Percentiles rank a stretch among this genome's conserved stretches.
Conservation (phyloP, 2,113 vertebrate species). For the Bos indicus region DNA sequence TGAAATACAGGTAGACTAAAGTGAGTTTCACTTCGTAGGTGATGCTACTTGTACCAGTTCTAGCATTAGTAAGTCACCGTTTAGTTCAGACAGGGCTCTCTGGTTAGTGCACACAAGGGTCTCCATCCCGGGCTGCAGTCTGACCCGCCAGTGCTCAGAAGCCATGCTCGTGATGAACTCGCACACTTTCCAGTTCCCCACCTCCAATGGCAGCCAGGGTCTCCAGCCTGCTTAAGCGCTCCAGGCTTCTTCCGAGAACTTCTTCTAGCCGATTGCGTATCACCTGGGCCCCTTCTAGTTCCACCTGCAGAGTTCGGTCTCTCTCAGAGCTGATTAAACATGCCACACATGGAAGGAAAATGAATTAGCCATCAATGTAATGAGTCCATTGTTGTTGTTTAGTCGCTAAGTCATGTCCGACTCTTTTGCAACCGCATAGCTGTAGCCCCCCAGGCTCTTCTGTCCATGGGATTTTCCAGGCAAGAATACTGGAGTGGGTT, state of each 20-base stretch:
- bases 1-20: slow-evolving; percentile 60
- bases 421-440: not conserved
- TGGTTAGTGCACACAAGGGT: slow-evolving; percentile 77
- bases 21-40: slow-evolving; percentile 50
- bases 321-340: slow-evolving; percentile 80
- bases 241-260: slow-evolving; percentile 86
- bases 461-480: not conserved
- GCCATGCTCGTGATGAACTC: slow-evolving; percentile 86
- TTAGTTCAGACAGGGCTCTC: slow-evolving; percentile 61
- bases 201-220: slow-evolving; percentile 87
- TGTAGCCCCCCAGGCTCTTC: not conserved
- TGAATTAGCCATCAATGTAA: slow-evolving; percentile 64
- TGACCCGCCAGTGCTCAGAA: slow-evolving; percentile 81
- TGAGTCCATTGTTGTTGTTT: not conserved
- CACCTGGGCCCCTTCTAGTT: slow-evolving; percentile 89
- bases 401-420: not conserved
- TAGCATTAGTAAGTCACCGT: slow-evolving; percentile 68
- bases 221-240: slow-evolving; percentile 83
- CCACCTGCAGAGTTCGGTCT: slow-evolving; percentile 85
- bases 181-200: slow-evolving; percentile 92
- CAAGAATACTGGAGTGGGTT: not conserved
- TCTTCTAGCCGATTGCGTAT: slow-evolving; percentile 92
- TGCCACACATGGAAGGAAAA: slow-evolving; percentile 55
- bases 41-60: slow-evolving; percentile 63
- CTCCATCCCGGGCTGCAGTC: slow-evolving; percentile 72